phyloP scores from a whole-genome alignment of 2,797 vertebrate genomes.

The Eurystomus glaucurus region DNA sequence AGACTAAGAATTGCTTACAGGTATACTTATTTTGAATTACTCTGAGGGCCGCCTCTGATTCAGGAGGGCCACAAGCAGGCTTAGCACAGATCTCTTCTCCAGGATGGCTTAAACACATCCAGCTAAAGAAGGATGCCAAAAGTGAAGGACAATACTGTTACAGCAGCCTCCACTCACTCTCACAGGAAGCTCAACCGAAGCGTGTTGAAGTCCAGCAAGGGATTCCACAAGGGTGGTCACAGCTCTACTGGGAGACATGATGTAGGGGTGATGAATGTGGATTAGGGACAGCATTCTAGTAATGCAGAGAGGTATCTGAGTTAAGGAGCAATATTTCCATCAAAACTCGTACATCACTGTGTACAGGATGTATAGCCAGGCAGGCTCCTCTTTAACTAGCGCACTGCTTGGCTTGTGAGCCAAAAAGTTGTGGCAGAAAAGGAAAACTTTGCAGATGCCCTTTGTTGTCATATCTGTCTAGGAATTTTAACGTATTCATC shows the following conservation, averaged over 20 bases:
- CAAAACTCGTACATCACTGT: accelerated
- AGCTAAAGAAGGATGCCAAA: background rate
- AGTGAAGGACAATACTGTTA: background rate
- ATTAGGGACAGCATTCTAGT: accelerated
- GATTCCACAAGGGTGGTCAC: background rate
- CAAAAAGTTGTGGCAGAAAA: background rate
- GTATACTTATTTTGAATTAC: background rate
- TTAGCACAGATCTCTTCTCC: background rate
- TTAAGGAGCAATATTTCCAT: background rate
- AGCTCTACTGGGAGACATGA: accelerated
- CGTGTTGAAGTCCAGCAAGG: accelerated
- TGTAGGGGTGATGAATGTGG: background rate
- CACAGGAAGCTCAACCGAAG: background rate
- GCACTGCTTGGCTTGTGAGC: background rate
- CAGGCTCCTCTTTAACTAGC: background rate
- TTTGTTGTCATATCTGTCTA: background rate
- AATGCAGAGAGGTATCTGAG: background rate
- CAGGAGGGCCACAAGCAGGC: background rate
- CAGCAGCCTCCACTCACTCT: background rate
- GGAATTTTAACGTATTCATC: background rate
- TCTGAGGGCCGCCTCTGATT: background rate
- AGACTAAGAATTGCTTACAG: background rate
- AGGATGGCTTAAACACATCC: background rate
- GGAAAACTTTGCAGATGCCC: background rate
- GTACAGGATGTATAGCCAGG: background rate